These are phyloP conservation scores for Sebastes itinus DNA, from an alignment of 2,797 vertebrate species.

Conservation along the genomic window DNA sequence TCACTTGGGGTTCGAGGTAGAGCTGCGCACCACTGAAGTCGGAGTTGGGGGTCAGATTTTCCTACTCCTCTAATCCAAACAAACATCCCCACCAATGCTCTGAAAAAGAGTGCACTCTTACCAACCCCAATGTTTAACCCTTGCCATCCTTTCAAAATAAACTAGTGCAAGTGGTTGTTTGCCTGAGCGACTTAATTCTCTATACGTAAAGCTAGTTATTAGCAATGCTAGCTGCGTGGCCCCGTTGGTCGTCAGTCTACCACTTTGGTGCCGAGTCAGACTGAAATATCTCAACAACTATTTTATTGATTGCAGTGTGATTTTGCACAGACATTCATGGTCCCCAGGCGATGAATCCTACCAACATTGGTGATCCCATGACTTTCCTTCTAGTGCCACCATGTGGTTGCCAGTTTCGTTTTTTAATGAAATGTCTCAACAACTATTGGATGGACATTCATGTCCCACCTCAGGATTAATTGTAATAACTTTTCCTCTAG, in stretches of 20 bases:
- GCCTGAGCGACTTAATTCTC: neutral
- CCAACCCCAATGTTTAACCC: conserved; percentile 33
- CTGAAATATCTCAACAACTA: too few relatives aligned
- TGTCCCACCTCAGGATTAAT: neutral
- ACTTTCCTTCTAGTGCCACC: neutral
- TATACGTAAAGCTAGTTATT: neutral
- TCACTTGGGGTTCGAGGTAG: conserved; percentile 29
- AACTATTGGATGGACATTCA: neutral
- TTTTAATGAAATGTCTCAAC: neutral
- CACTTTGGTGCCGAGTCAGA: neutral
- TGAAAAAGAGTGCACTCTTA: neutral
- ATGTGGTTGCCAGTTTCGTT: neutral
- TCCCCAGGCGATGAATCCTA: too few relatives aligned
- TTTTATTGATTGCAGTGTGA: too few relatives aligned
- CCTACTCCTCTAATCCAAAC: conserved; percentile 55
- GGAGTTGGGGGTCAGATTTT: conserved; percentile 56
- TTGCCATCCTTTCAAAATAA: neutral
- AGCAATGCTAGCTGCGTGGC: neutral
- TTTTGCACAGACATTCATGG: too few relatives aligned
- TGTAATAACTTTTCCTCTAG: neutral
- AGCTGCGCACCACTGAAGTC: conserved; percentile 2
- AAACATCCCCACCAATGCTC: conserved; percentile 33
- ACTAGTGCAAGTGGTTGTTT: neutral
- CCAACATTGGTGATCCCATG: neutral
- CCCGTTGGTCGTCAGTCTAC: rapidly evolving